Base-by-base conservation (phyloP, 2,797 vertebrate genomes). In the Falco concolor region DNA sequence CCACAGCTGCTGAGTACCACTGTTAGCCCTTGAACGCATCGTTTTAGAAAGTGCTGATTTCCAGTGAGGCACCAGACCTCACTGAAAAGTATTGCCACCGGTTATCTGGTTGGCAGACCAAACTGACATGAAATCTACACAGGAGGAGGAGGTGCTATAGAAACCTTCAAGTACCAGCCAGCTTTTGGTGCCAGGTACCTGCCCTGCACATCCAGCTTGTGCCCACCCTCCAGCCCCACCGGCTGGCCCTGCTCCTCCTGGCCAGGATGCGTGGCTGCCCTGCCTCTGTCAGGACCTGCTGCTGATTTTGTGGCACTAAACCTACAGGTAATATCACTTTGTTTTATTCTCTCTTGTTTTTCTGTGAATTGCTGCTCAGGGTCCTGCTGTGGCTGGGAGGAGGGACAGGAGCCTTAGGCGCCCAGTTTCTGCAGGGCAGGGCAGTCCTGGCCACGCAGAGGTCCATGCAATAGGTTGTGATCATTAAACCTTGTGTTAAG, bases 201-300 rank as follows among this genome's bases (percentile, higher is more conserved):
- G 68, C n/a, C 38, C n/a, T 54, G 78, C 8, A 1, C 36, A 10
- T 8, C 20, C 42, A 84, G 61, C 27, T 49, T 0, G 1, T 56
- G 47, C 23, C 44, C 1, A 0, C 25, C 24, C 63, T 63, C 8
- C 69, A 44, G 72, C 36, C 38, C 23, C 30, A 8, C 27, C 0
- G 2, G 12, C 54, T 18, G 12, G 22, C 44, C n/a, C 44, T 0
- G 0, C 47, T 68, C 4, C 1, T 61, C 75, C 50, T 6, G 36
- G 12, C 19, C 0, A 0, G 54, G 30, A 30, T 10, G 34, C 0
- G 0, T 6, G 24, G 20, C 78, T 81, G 38, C n/a, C 36, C 50
- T 70, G 34, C 44, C 36, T 23, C 6, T 4, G 1, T 8, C 1
- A 3, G 24, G 40, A 60, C 38, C 57, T 1, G 1, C 54, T 76